Percentiles rank a stretch among this genome's conserved stretches.
Conservation (phyloP, 2,888 invertebrate species). For the Anagyrus pseudococci region DNA sequence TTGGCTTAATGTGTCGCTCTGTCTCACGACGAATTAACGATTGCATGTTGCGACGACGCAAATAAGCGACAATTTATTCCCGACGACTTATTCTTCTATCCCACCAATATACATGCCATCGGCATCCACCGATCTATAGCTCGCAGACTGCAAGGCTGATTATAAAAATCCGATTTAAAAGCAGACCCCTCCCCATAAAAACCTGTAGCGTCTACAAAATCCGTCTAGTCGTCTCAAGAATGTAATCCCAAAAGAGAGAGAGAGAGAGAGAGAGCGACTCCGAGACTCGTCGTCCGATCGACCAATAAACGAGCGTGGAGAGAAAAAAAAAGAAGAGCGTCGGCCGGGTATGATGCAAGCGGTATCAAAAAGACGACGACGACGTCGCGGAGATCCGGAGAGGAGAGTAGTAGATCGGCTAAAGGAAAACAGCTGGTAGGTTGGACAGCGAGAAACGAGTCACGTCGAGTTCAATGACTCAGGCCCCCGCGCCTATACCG, state of each 20-base stretch:
- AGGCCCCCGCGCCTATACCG: no score
- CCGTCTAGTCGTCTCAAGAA: neutral
- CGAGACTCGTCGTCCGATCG: slow-evolving; percentile 53
- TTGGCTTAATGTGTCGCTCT: no score
- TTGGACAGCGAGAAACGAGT: slow-evolving; percentile 46
- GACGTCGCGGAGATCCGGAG: slow-evolving; percentile 2
- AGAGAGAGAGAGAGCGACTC: slow-evolving; percentile 15
- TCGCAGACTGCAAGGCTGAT: no score
- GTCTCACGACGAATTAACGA: no score
- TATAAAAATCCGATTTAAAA: no score
- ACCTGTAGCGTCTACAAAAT: no score
- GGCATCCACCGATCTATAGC: no score
- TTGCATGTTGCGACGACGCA: no score
- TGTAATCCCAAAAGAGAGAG: neutral
- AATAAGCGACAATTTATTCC: no score
- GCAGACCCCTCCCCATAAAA: no score
- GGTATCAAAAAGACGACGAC: slow-evolving; percentile 23
- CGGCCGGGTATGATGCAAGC: slow-evolving; percentile 45
- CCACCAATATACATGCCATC: no score
- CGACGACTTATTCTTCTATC: no score
- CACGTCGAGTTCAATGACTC: slow-evolving; percentile 57
- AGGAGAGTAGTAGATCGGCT: slow-evolving; percentile 40
- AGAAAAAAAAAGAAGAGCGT: slow-evolving; percentile 42
- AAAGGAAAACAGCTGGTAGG: slow-evolving; percentile 58
- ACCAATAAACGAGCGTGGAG: slow-evolving; percentile 44